These are phyloP conservation scores for Podarcis lilfordi DNA, from an alignment of 2,797 vertebrate species.

Conservation along the genomic window DNA sequence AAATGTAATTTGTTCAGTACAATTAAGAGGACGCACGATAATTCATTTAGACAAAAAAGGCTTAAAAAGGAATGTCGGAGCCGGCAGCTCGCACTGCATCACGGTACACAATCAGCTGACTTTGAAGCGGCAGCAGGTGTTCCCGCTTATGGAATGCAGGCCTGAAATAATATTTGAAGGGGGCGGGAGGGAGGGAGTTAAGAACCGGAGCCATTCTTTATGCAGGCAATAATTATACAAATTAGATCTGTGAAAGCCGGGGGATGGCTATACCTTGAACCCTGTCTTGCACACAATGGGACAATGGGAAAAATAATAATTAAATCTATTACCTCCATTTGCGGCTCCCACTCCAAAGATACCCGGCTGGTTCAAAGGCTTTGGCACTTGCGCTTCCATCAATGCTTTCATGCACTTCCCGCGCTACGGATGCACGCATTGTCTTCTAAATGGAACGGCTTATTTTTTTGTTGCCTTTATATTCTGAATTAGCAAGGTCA, in stretches of 20 bases:
- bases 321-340: slow-evolving; percentile 97
- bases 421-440: slow-evolving; percentile 81
- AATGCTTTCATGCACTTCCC: slow-evolving; percentile 77
- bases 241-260: slow-evolving; percentile 94
- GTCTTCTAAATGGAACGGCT: slow-evolving; percentile 84
- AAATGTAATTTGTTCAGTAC: slow-evolving; percentile 88
- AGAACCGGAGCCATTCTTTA: slow-evolving; percentile 81
- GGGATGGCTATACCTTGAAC: slow-evolving; percentile 92
- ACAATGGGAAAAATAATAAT: slow-evolving; percentile 92
- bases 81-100: slow-evolving; percentile 67
- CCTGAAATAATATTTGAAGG: slow-evolving; percentile 74
- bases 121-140: slow-evolving; percentile 84
- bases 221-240: slow-evolving; percentile 95
- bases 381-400: slow-evolving; percentile 83
- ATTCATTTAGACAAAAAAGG: slow-evolving; percentile 82
- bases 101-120: slow-evolving; percentile 78
- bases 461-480: slow-evolving; percentile 84
- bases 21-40: slow-evolving; percentile 85
- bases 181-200: slow-evolving; percentile 69
- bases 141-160: slow-evolving; percentile 81
- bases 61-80: slow-evolving; percentile 76
- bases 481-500: slow-evolving; percentile 81
- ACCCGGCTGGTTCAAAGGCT: slow-evolving; percentile 81
- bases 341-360: slow-evolving; percentile 91
- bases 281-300: slow-evolving; percentile 78